These are phyloP conservation scores for Lophotriccus pileatus DNA, from an alignment of 2,797 vertebrate species.

Conservation along the genomic window DNA sequence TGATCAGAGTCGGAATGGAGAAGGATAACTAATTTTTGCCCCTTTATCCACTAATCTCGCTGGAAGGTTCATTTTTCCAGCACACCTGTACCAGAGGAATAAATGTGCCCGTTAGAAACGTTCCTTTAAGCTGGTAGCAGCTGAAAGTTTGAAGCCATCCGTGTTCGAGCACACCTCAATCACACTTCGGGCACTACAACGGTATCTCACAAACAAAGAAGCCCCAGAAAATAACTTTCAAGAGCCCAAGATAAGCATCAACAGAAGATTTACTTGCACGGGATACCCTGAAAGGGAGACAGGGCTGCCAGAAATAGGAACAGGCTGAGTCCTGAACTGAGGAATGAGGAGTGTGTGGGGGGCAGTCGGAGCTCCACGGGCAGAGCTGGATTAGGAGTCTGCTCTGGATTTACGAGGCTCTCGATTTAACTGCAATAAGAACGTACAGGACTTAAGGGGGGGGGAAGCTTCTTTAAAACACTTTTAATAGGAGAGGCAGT, in stretches of 20 bases:
- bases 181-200: not conserved
- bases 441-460: fast-evolving
- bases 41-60: not conserved
- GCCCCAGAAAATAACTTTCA: not conserved
- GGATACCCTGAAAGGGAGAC: not conserved
- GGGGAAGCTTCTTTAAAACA: not conserved
- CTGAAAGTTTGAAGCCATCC: not conserved
- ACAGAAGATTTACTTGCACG: not conserved
- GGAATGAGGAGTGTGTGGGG: fast-evolving
- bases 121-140: not conserved
- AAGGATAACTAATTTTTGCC: not conserved
- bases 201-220: not conserved
- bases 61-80: not conserved
- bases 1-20: not conserved
- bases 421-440: not conserved
- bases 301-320: not conserved
- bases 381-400: not conserved
- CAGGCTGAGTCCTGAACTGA: not conserved
- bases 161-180: fast-evolving
- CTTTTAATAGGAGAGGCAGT: not conserved
- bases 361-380: fast-evolving
- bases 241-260: not conserved
- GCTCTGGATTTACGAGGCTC: not conserved
- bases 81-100: not conserved
- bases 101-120: not conserved